phyloP scores from a whole-genome alignment of 2,888 invertebrate genomes.

The Euproctis similis region DNA sequence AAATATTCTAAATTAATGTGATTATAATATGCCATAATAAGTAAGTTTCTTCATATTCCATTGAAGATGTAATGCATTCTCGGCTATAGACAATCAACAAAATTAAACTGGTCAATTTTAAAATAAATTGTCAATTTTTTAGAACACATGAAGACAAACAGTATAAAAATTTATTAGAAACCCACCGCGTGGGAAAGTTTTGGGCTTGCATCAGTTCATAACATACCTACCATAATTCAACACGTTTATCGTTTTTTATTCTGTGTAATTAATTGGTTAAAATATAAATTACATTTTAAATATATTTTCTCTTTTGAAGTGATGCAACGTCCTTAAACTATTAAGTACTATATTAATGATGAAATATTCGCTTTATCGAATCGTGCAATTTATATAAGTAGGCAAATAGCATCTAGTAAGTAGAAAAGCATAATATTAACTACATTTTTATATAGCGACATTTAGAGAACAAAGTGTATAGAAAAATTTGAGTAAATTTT shows the following conservation, averaged over 20 bases:
- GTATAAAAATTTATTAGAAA: background rate
- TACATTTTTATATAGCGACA: slow-evolving; percentile 27
- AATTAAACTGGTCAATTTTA: too few species aligned
- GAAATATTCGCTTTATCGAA: slow-evolving; percentile 69
- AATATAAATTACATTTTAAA: background rate
- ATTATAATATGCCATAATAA: too few species aligned
- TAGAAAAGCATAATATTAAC: slow-evolving; percentile 55
- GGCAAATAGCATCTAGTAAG: slow-evolving; percentile 49
- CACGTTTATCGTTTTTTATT: too few species aligned
- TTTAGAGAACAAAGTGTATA: slow-evolving; percentile 35
- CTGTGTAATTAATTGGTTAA: background rate
- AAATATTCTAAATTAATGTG: too few species aligned
- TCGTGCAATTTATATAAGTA: slow-evolving; percentile 72
- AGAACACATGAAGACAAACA: background rate
- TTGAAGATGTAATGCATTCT: too few species aligned
- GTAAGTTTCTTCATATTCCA: too few species aligned
- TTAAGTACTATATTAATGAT: slow-evolving; percentile 25
- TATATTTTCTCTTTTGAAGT: slow-evolving; percentile 6
- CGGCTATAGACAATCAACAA: too few species aligned
- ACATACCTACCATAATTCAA: background rate
- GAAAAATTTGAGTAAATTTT: slow-evolving; percentile 32
- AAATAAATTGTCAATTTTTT: too few species aligned
- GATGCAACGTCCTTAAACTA: slow-evolving; percentile 24
- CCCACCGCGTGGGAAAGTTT: background rate
- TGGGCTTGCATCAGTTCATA: background rate